phyloP scores from a whole-genome alignment of 2,888 invertebrate species.

The Parnassius mnemosyne region DNA sequence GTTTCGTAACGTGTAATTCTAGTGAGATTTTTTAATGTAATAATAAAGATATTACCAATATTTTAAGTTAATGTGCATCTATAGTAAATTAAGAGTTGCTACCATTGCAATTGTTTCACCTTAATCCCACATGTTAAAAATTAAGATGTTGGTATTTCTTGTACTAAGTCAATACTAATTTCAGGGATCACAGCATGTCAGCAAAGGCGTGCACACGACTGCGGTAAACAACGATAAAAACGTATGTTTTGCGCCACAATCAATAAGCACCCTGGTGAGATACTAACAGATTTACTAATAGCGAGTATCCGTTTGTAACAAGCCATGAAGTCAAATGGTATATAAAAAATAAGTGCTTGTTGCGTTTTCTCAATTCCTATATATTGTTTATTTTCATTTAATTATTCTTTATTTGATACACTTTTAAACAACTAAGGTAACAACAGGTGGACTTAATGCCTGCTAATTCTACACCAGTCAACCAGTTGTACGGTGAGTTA shows the following conservation, averaged over 20 bases:
- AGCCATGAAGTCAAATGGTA: slow-evolving; percentile 35
- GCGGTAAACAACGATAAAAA: slow-evolving; percentile 66
- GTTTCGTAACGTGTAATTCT: slow-evolving; percentile 65
- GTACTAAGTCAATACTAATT: slow-evolving; percentile 30
- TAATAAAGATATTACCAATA: background rate
- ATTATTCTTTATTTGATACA: no score
- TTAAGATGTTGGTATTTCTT: background rate
- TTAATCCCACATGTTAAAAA: slow-evolving; percentile 25
- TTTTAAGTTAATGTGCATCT: background rate
- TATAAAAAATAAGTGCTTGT: no score
- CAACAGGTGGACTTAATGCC: no score
- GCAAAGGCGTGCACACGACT: slow-evolving; percentile 68
- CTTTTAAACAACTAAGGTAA: no score
- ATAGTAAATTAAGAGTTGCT: no score
- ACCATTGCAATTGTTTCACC: no score
- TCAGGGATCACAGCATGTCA: slow-evolving; percentile 66
- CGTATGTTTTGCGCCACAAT: slow-evolving; percentile 65
- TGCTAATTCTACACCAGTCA: no score
- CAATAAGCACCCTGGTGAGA: slow-evolving; percentile 72
- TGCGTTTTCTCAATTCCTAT: no score
- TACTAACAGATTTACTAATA: slow-evolving; percentile 71
- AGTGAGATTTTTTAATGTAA: slow-evolving; percentile 10
- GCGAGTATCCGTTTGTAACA: slow-evolving; percentile 28
- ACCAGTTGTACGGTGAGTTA: no score
- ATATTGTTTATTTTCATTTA: no score